phyloP scores from a whole-genome alignment of 2,888 invertebrate genomes.

The Buathra laborator region DNA sequence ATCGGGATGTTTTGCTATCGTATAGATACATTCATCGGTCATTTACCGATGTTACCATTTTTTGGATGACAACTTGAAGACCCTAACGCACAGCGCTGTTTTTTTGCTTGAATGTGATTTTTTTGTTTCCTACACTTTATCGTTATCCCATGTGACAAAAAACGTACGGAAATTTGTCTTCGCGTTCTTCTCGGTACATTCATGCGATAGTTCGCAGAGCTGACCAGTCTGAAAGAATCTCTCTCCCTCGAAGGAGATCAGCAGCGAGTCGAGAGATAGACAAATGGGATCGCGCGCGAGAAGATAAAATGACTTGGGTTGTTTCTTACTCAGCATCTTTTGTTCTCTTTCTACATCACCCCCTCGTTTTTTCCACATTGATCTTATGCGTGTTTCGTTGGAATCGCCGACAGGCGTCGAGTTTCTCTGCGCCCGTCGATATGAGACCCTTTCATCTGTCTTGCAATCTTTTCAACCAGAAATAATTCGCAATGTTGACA shows the following conservation, averaged over 20 bases:
- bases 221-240: neutral
- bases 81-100: neutral
- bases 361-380: neutral
- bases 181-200: neutral
- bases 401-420: neutral
- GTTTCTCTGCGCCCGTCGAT: neutral
- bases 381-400: neutral
- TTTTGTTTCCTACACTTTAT: neutral
- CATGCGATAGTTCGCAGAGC: neutral
- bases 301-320: slow-evolving; percentile 9
- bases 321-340: slow-evolving; percentile 41
- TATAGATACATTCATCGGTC: neutral
- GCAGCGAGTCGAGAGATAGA: neutral
- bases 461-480: neutral
- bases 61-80: neutral
- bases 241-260: neutral
- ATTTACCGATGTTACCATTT: neutral
- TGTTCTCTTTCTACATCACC: neutral
- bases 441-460: neutral
- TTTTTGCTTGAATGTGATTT: neutral
- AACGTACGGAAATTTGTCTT: neutral
- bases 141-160: neutral
- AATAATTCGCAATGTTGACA: neutral
- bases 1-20: too few relatives aligned
- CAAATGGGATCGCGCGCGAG: neutral